These are phyloP conservation scores for Catocala fraxini DNA, from an alignment of 2,888 invertebrate species.

Conservation along the genomic window DNA sequence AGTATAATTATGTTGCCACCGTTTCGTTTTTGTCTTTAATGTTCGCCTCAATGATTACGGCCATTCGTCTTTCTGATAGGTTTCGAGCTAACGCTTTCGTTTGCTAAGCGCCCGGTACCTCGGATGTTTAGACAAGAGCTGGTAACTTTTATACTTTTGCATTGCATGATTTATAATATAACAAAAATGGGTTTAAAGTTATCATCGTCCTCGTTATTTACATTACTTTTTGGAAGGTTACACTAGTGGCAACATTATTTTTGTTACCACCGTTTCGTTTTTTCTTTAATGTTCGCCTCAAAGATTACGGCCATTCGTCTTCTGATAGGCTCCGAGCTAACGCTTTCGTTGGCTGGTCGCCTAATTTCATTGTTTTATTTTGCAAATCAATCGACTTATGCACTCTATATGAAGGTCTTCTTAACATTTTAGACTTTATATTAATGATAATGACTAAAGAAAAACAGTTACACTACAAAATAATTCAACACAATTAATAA, in stretches of 20 bases:
- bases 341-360: slow-evolving; percentile 13
- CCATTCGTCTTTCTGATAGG: slow-evolving; percentile 45
- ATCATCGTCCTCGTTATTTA: too few species aligned
- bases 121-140: not conserved
- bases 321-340: slow-evolving; percentile 23
- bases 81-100: slow-evolving; percentile 13
- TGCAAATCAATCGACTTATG: too few species aligned
- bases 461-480: slow-evolving; percentile 12
- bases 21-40: slow-evolving; percentile 49
- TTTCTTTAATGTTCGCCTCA: slow-evolving; percentile 53
- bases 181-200: too few species aligned
- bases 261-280: slow-evolving; percentile 38
- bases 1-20: slow-evolving; percentile 55
- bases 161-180: too few species aligned
- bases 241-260: slow-evolving; percentile 55
- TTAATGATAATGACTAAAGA: not conserved
- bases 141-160: not conserved
- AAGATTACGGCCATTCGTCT: slow-evolving; percentile 51
- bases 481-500: slow-evolving; percentile 24
- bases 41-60: slow-evolving; percentile 52
- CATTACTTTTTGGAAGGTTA: too few species aligned
- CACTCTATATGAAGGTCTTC: too few species aligned
- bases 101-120: slow-evolving; percentile 7
- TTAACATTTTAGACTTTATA: not conserved
- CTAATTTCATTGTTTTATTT: not conserved